Base-by-base conservation (phyloP, 1,140 invertebrate genomes). In the Neodiprion fabricii region DNA sequence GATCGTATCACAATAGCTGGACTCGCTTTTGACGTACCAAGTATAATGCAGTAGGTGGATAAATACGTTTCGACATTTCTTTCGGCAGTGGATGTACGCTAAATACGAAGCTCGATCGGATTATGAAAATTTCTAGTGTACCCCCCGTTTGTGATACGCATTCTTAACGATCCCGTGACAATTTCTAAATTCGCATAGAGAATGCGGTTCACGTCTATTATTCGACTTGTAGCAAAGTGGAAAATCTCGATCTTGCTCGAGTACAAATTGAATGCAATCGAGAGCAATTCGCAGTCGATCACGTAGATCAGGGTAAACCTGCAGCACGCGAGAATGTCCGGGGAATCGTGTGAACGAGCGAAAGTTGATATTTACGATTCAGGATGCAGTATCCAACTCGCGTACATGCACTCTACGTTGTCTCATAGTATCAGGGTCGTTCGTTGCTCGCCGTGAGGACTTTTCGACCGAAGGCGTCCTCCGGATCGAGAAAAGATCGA, bases 311-410 rank as follows among this genome's bases (percentile, higher is more conserved):
- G 11, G n/a, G 53, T 61, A 61, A 61, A 61, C 53, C 28, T 40
- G 28, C 28, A 1, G 28, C 28, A 78, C 77, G 73, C 73, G 74
- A 70, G 76, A 78, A 81, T 82, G 80, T 80, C 77, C 80, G 81
- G 80, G 80, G 73, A n/a, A 23, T 77, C 80, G 76, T 76, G 76
- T 74, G 80, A 81, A 79, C 79, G 72, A 75, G 80, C 78, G 81
- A 82, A 82, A 82, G 81, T 82, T 77, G 80, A 82, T 78, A 71
- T 74, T 69, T 76, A 73, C 61, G 70, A 48, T 66, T 74, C 71
- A 72, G 71, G 7, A 71, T 71, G 70, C 48, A 71, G n/a, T 71
- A 11, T 71, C 8, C 48, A 17, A 49, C 10, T 11, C 47, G 23
- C 8, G 53, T 40, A 40, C 28, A 40, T 40, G 53, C n/a, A 61